Evolutionary conservation across 2,113 vertebrate species (phyloP).

Genomic region (Mola mola): DNA sequence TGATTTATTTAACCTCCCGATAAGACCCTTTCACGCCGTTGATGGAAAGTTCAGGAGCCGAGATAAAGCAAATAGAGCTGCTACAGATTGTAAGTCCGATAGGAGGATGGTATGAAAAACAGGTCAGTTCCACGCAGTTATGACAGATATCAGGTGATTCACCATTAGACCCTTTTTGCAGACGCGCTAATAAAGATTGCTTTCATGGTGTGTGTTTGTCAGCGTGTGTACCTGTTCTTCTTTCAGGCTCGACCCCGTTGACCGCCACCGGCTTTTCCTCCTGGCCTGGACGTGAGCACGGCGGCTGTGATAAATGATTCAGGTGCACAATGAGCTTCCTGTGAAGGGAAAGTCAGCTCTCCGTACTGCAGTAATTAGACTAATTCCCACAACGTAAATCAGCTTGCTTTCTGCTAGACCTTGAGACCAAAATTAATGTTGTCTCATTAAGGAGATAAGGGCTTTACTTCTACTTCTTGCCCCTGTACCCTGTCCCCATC

Average conservation of each 20-base stretch:
- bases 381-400: constrained; percentile 82
- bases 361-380: constrained; percentile 70
- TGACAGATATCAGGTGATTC: too few relatives aligned
- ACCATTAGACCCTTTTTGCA: too few relatives aligned
- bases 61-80: constrained; percentile 10
- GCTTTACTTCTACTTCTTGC: constrained; percentile 61
- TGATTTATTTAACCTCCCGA: constrained; percentile 62
- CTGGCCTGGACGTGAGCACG: constrained; percentile 13
- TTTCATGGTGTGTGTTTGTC: not conserved
- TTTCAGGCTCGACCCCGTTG: not conserved
- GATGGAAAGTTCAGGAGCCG: constrained; percentile 15
- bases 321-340: constrained; percentile 76
- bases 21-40: constrained; percentile 36
- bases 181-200: too few relatives aligned
- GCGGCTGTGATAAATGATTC: constrained; percentile 55
- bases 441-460: constrained; percentile 87
- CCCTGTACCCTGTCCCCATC: constrained; percentile 61
- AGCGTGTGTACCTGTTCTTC: not conserved
- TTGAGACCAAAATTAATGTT: constrained; percentile 88
- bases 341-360: constrained; percentile 71
- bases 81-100: not conserved
- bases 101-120: not conserved
- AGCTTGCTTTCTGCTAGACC: constrained; percentile 77
- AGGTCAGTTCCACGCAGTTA: not conserved
- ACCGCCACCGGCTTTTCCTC: constrained; percentile 9